Conservation (phyloP, 2,113 vertebrate species). For the Bos javanicus region DNA sequence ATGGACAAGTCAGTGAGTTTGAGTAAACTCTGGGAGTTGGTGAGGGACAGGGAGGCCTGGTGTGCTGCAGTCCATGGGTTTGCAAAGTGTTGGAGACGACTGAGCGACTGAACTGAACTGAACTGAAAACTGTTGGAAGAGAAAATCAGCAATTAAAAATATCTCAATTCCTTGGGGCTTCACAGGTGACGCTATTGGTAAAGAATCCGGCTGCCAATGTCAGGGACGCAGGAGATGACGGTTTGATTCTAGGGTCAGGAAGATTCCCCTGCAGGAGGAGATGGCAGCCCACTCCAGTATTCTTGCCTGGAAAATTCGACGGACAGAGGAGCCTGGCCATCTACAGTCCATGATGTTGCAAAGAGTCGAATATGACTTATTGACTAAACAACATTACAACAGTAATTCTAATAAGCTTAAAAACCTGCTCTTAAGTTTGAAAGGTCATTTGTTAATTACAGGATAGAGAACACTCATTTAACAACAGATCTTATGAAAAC, state of each 20-base stretch:
- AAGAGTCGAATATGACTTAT: not conserved
- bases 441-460: not conserved
- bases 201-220: not conserved
- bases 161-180: not conserved
- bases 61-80: not conserved
- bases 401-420: not conserved
- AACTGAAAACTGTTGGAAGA: not conserved
- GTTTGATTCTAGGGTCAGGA: not conserved
- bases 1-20: not conserved
- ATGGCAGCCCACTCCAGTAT: not conserved
- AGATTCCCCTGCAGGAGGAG: not conserved
- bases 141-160: conserved; percentile 8
- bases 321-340: not conserved
- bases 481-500: not conserved
- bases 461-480: not conserved
- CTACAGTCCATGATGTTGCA: not conserved
- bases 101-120: not conserved
- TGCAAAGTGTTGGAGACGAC: not conserved
- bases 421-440: not conserved
- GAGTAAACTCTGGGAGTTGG: not conserved
- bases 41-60: not conserved
- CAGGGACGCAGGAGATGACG: not conserved
- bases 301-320: not conserved
- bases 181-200: not conserved
- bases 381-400: not conserved